Percentiles rank a stretch among this genome's conserved stretches.
phyloP scores from a whole-genome alignment of 2,888 invertebrate species.

The Ichneumoninae sp. region DNA sequence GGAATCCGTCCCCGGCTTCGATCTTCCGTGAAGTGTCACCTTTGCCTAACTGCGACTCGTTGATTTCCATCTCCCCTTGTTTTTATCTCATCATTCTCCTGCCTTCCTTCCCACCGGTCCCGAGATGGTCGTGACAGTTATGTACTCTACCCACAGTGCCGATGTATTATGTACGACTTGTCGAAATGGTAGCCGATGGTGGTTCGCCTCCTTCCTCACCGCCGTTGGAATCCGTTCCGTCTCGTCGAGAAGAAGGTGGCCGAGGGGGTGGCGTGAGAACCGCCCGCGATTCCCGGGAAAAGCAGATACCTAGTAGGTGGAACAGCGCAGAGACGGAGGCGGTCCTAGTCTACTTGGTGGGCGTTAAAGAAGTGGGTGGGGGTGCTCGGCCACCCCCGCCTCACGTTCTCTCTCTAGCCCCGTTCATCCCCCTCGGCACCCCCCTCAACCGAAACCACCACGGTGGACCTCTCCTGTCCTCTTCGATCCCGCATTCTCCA shows the following conservation, averaged over 20 bases:
- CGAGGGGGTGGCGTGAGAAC: slow-evolving; percentile 76
- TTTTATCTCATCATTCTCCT: slow-evolving; percentile 37
- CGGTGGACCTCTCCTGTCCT: slow-evolving; percentile 74
- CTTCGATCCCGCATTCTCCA: slow-evolving; percentile 80
- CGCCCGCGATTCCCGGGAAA: slow-evolving; percentile 69
- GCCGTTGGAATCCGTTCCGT: slow-evolving; percentile 61
- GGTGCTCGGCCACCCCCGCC: slow-evolving; percentile 78
- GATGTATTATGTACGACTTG: slow-evolving; percentile 21
- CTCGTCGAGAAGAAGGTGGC: slow-evolving; percentile 69
- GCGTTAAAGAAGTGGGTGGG: slow-evolving; percentile 83
- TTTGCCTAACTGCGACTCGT: not conserved
- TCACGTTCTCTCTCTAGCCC: slow-evolving; percentile 71
- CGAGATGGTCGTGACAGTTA: slow-evolving; percentile 18
- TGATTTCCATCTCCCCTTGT: slow-evolving; percentile 24
- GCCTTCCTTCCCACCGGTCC: slow-evolving; percentile 5
- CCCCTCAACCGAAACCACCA: slow-evolving; percentile 56
- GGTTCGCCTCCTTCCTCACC: slow-evolving; percentile 63
- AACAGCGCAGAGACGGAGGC: slow-evolving; percentile 82
- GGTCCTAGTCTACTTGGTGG: slow-evolving; percentile 82
- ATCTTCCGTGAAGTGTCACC: slow-evolving; percentile 5
- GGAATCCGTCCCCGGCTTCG: not conserved
- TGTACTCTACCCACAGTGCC: slow-evolving; percentile 9
- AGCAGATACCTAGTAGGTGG: slow-evolving; percentile 81
- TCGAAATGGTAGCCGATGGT: slow-evolving; percentile 57
- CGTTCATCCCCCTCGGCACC: slow-evolving; percentile 70